Evolutionary conservation across 2,888 invertebrate species (phyloP).

Genomic region (Parapristionchus giblindavisi): DNA sequence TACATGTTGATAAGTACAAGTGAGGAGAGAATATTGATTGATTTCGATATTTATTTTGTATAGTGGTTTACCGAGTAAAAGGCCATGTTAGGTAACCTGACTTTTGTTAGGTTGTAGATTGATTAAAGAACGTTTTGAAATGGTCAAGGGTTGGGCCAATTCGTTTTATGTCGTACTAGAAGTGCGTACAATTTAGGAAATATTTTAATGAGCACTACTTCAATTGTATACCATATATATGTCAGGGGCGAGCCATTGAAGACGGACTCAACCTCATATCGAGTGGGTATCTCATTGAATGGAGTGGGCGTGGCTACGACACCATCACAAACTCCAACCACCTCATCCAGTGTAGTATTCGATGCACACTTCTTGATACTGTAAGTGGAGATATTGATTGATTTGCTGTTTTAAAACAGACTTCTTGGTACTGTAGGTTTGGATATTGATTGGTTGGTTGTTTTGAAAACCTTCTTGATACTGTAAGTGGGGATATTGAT

Average conservation of each 20-base stretch:
- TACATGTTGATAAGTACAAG: slow-evolving; percentile 37
- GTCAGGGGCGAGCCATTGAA: not conserved
- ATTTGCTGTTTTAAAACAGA: no score
- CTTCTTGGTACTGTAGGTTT: no score
- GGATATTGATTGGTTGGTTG: no score
- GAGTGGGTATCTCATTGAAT: slow-evolving; percentile 14
- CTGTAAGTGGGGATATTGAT: slow-evolving; percentile 48
- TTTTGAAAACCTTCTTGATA: slow-evolving; percentile 46
- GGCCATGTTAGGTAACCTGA: no score
- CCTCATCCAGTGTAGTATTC: slow-evolving; percentile 40
- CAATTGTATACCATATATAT: not conserved
- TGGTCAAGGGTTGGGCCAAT: no score
- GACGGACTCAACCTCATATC: slow-evolving; percentile 22
- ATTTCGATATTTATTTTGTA: not conserved
- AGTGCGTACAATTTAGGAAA: no score
- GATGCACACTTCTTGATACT: slow-evolving; percentile 48
- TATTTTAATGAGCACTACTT: no score
- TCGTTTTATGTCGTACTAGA: no score
- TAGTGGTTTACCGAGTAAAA: not conserved
- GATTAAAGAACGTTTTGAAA: no score
- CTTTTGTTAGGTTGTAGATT: no score
- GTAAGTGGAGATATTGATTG: no score
- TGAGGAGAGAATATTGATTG: not conserved
- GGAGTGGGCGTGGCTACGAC: slow-evolving; percentile 4
- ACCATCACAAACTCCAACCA: slow-evolving; percentile 2